These are phyloP conservation scores for Linyphia triangularis DNA, from an alignment of 2,888 invertebrate genomes.

Conservation along the genomic window DNA sequence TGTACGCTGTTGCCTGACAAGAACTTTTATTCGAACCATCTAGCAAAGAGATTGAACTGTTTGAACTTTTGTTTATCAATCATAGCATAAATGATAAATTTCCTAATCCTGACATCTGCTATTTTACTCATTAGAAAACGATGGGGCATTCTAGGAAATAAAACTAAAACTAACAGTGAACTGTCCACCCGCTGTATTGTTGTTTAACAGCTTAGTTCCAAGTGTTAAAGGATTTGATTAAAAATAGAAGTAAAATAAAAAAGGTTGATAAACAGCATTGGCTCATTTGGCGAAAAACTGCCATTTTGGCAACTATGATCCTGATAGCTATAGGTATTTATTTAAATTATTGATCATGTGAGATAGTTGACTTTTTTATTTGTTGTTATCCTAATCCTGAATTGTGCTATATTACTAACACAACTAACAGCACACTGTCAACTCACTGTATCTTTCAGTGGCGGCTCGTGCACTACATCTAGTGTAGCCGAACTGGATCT, in stretches of 20 bases:
- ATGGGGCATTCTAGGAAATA: slow-evolving; percentile 47
- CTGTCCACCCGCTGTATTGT: slow-evolving; percentile 41
- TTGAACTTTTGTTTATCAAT: slow-evolving; percentile 62
- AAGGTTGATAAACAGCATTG: background rate
- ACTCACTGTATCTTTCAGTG: too few relatives aligned
- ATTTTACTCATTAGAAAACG: slow-evolving; percentile 63
- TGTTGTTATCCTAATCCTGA: too few relatives aligned
- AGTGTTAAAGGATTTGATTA: slow-evolving; percentile 19
- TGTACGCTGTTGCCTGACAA: slow-evolving; percentile 23
- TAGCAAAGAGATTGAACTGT: slow-evolving; percentile 40
- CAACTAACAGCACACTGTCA: too few relatives aligned
- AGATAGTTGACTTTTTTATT: too few relatives aligned
- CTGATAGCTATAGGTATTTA: too few relatives aligned
- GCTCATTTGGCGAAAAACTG: background rate
- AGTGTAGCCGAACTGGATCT: too few relatives aligned
- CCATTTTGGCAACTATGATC: background rate
- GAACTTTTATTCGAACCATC: slow-evolving; percentile 40
- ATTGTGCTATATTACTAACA: too few relatives aligned
- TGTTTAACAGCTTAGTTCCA: slow-evolving; percentile 33
- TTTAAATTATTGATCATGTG: too few relatives aligned
- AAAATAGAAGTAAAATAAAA: slow-evolving; percentile 10
- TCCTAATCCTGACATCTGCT: slow-evolving; percentile 54
- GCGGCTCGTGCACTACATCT: too few relatives aligned
- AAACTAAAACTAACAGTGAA: slow-evolving; percentile 25
- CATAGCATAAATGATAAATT: slow-evolving; percentile 64